Percentiles rank a stretch among this genome's conserved stretches.
Conservation (phyloP, 2,888 invertebrate species). For the Dendrolimus houi region DNA sequence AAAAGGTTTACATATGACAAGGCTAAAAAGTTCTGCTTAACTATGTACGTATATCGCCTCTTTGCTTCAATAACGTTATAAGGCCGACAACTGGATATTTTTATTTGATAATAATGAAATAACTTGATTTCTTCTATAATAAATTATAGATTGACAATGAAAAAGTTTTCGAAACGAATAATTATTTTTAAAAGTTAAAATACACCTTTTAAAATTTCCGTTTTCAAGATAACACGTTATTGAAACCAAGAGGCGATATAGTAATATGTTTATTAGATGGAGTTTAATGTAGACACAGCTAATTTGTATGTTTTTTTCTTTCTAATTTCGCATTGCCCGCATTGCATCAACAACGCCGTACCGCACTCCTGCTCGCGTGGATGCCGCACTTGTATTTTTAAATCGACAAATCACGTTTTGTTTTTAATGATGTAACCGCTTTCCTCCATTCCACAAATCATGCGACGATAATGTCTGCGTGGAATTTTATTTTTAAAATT, state of each 20-base stretch:
- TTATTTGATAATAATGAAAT: too few species aligned
- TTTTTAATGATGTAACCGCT: neutral
- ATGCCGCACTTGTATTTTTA: neutral
- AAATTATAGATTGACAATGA: too few species aligned
- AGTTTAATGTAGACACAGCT: constrained; percentile 11
- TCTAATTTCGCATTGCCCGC: constrained; percentile 16
- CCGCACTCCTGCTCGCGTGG: constrained; percentile 5
- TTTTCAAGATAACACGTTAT: too few species aligned
- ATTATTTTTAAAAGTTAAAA: neutral
- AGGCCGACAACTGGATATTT: too few species aligned
- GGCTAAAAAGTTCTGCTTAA: too few species aligned
- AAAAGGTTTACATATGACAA: too few species aligned
- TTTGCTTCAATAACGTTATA: too few species aligned
- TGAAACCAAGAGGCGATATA: neutral
- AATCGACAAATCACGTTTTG: neutral
- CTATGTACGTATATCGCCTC: too few species aligned
- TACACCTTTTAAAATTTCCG: neutral
- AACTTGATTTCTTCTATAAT: too few species aligned
- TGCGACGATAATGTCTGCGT: too few species aligned
- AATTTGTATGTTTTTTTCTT: constrained; percentile 23
- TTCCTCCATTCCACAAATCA: neutral
- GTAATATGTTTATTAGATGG: constrained; percentile 4
- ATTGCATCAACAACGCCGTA: constrained; percentile 14
- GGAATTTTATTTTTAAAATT: neutral
- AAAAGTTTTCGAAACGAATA: too few species aligned